phyloP scores from a whole-genome alignment of 2,797 vertebrate genomes.

The Rousettus madagascariensis region DNA sequence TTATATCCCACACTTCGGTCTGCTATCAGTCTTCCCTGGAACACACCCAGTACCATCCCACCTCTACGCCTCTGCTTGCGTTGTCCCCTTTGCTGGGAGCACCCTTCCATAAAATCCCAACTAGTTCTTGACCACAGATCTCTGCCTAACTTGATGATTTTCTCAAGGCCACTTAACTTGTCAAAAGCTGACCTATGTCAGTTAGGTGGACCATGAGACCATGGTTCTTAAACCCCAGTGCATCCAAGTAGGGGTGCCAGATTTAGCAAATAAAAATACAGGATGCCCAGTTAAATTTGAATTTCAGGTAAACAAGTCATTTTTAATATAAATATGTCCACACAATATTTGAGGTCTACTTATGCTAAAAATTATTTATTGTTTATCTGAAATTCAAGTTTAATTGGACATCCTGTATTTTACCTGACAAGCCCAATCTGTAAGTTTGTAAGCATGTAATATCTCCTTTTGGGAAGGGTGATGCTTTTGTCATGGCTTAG shows the following conservation, averaged over 20 bases:
- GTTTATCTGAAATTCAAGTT: constrained; percentile 29
- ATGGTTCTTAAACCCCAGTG: not conserved
- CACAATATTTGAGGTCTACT: not conserved
- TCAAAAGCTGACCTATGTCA: not conserved
- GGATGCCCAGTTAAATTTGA: not conserved
- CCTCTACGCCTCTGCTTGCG: not conserved
- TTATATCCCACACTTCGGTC: not conserved
- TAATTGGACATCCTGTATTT: constrained; percentile 6
- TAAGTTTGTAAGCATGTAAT: not conserved
- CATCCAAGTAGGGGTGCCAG: not conserved
- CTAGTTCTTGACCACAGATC: not conserved
- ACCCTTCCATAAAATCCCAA: not conserved
- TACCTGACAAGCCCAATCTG: not conserved
- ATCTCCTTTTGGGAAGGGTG: not conserved
- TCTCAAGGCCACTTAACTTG: not conserved
- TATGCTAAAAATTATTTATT: not conserved
- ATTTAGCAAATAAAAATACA: constrained; percentile 19
- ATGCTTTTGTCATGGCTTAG: not conserved
- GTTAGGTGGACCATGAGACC: not conserved
- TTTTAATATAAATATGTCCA: not conserved
- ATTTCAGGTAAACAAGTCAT: constrained; percentile 25
- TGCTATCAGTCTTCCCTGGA: not conserved
- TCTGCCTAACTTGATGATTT: not conserved
- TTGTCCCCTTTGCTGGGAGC: not conserved
- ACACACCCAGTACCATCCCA: not conserved